Conservation (phyloP, 2,888 invertebrate genomes). For the Chrysolina americana region DNA sequence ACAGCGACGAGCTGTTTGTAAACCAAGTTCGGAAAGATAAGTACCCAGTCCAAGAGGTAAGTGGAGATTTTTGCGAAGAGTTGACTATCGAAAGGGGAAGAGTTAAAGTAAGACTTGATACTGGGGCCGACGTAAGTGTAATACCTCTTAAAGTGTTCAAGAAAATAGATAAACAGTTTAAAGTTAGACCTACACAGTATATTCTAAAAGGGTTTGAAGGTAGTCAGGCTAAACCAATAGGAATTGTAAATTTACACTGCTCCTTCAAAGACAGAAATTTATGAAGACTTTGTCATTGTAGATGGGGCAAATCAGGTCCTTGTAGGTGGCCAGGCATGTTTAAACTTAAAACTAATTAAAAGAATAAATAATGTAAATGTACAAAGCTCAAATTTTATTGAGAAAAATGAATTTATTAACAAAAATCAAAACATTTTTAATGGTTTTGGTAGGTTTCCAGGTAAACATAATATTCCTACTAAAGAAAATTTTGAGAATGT, state of each 20-base stretch:
- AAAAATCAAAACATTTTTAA: slow-evolving; percentile 27
- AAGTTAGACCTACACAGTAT: too few species aligned
- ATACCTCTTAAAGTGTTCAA: too few species aligned
- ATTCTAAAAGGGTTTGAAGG: slow-evolving; percentile 22
- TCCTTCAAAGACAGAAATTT: too few species aligned
- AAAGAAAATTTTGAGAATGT: slow-evolving; percentile 28
- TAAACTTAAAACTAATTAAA: slow-evolving; percentile 12
- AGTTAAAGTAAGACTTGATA: too few species aligned
- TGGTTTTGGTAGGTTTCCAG: slow-evolving; percentile 25
- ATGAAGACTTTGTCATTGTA: slow-evolving; percentile 40
- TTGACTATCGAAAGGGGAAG: too few species aligned
- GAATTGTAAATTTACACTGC: slow-evolving; percentile 32
- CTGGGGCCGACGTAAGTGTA: too few species aligned
- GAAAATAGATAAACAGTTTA: too few species aligned
- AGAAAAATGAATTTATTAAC: slow-evolving; percentile 19
- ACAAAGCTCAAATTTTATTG: background rate
- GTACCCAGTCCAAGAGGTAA: too few species aligned
- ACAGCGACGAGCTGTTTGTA: background rate
- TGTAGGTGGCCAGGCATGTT: slow-evolving; percentile 29
- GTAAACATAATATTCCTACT: slow-evolving; percentile 28
- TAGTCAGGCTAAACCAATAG: slow-evolving; percentile 31
- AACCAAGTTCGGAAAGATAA: slow-evolving; percentile 17
- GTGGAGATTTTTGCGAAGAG: too few species aligned
- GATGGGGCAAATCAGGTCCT: slow-evolving; percentile 28
- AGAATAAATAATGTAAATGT: slow-evolving; percentile 17